Percentiles rank a stretch among this genome's conserved stretches.
Conservation (phyloP, 2,113 vertebrate genomes). For the Equus quagga region DNA sequence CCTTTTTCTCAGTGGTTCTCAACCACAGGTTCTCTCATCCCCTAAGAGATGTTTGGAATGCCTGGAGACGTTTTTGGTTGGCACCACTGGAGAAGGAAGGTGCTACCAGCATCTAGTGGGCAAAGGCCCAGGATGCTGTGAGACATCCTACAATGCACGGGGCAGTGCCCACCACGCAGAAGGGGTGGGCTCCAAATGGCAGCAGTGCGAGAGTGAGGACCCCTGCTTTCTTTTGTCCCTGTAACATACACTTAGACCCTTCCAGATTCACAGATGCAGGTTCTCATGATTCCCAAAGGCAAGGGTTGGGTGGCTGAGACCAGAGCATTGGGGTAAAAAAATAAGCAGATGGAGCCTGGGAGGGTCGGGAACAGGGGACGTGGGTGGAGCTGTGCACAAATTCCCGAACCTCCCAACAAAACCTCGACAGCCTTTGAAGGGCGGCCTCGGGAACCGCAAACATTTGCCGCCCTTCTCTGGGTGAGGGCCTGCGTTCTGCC, state of each 20-base stretch:
- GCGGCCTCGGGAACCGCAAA: not conserved
- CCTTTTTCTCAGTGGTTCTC: not conserved
- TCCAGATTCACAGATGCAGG: not conserved
- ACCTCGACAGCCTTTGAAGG: not conserved
- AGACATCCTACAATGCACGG: rapidly evolving
- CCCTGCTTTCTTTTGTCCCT: not conserved
- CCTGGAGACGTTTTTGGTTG: not conserved
- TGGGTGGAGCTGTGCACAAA: rapidly evolving
- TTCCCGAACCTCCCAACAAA: not conserved
- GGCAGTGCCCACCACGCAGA: not conserved
- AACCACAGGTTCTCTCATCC: not conserved
- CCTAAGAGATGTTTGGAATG: not conserved
- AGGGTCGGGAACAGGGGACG: not conserved
- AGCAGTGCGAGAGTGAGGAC: rapidly evolving
- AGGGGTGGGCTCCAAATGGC: rapidly evolving
- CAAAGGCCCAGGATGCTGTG: not conserved
- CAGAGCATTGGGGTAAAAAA: not conserved
- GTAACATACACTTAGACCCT: not conserved
- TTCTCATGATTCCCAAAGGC: not conserved
- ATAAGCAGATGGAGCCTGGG: rapidly evolving
- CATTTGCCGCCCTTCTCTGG: not conserved
- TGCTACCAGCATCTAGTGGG: not conserved
- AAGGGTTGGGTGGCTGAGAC: not conserved
- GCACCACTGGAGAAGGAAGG: not conserved
- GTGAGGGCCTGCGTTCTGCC: not conserved